These are phyloP conservation scores for Chrysochloris asiatica DNA, from an alignment of 2,113 vertebrate genomes.

Conservation along the genomic window DNA sequence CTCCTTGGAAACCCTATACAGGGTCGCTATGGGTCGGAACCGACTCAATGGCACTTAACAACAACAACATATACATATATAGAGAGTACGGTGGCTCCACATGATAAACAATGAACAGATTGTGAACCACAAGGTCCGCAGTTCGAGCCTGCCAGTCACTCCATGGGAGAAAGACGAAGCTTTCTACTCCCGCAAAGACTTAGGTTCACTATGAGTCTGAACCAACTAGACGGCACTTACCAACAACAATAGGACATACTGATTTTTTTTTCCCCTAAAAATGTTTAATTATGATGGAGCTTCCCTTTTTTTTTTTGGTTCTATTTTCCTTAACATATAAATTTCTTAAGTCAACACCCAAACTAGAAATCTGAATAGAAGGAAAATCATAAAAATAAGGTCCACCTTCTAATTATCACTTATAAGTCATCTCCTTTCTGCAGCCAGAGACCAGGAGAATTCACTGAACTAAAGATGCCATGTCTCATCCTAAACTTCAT, in stretches of 20 bases:
- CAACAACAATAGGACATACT: not conserved
- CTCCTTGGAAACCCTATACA: no score
- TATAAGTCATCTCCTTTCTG: not conserved
- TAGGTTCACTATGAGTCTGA: no score
- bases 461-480: not conserved
- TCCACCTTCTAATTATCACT: constrained; percentile 8
- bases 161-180: no score
- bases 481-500: not conserved
- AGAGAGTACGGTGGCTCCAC: no score
- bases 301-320: not conserved
- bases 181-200: no score
- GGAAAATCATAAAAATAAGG: constrained; percentile 36
- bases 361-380: constrained; percentile 29
- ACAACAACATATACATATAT: no score
- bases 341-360: not conserved
- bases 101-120: no score
- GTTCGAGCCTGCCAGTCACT: no score
- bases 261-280: not conserved
- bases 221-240: no score
- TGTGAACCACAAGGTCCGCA: no score
- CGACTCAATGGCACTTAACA: no score
- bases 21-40: no score
- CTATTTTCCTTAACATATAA: constrained; percentile 4
- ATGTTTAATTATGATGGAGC: not conserved
- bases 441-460: not conserved